These are phyloP conservation scores for Drosophila tristis DNA, from an alignment of 1,140 invertebrate species.

Conservation along the genomic window DNA sequence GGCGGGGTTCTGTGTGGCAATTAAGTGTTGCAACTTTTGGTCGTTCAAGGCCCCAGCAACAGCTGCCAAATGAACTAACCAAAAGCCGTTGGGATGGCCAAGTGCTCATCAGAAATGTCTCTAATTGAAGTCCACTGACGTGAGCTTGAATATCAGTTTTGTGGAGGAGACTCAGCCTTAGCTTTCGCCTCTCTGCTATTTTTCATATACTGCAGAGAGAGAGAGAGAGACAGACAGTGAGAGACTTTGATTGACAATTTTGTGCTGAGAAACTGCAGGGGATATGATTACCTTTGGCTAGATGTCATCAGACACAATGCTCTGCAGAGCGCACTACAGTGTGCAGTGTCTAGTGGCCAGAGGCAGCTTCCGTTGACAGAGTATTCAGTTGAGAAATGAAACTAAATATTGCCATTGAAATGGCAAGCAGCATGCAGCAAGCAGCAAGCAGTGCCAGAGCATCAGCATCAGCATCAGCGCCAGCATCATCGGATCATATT, in stretches of 20 bases:
- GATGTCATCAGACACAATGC: constrained; percentile 41
- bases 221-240: background rate
- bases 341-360: constrained; percentile 1
- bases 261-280: constrained; percentile 31
- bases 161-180: background rate
- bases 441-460: background rate
- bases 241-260: constrained; percentile 48
- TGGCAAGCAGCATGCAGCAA: background rate
- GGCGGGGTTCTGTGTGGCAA: constrained; percentile 13
- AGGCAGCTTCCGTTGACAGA: constrained; percentile 33
- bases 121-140: constrained; percentile 42
- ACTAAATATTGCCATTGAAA: constrained; percentile 30
- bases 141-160: constrained; percentile 31
- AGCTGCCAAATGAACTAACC: constrained; percentile 28
- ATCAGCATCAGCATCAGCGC: constrained; percentile 20
- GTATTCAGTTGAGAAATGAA: constrained; percentile 53
- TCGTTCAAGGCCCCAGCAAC: constrained; percentile 26
- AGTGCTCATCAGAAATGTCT: constrained; percentile 15
- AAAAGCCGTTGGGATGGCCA: constrained; percentile 7
- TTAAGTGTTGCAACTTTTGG: constrained; percentile 48
- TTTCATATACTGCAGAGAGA: no score
- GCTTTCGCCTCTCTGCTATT: no score
- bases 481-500: constrained; percentile 32
- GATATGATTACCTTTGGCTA: constrained; percentile 44
- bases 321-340: background rate